phyloP scores from a whole-genome alignment of 2,113 vertebrate species.

The Colaptes auratus region DNA sequence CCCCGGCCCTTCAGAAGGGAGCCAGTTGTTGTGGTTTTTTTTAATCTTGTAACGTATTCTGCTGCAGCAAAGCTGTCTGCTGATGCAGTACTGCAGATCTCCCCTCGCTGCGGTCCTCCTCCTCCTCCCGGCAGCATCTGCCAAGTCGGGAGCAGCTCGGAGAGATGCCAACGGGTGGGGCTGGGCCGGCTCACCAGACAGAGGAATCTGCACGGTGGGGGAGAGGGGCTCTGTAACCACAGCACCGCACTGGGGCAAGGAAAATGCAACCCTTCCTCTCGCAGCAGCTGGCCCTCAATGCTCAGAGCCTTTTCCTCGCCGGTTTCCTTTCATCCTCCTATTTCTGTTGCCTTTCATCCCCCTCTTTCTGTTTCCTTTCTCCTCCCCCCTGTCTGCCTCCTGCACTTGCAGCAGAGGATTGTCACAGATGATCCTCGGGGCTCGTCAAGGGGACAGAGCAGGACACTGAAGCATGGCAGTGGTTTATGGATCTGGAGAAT shows the following conservation, averaged over 20 bases:
- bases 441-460: neutral
- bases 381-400: neutral
- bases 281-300: neutral
- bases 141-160: slow-evolving; percentile 52
- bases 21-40: neutral
- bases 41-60: neutral
- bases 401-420: neutral
- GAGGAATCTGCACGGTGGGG: slow-evolving; percentile 18
- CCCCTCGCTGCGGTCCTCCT: neutral
- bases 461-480: neutral
- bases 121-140: slow-evolving; percentile 34
- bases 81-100: slow-evolving; percentile 66
- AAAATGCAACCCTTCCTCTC: slow-evolving; percentile 5
- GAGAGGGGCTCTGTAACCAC: neutral
- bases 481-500: neutral
- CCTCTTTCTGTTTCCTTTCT: neutral
- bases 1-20: neutral
- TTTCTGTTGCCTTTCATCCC: too few relatives aligned
- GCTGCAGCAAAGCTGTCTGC: slow-evolving; percentile 48
- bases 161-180: slow-evolving; percentile 53
- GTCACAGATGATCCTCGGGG: neutral
- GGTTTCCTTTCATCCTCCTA: neutral
- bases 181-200: neutral
- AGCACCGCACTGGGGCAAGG: neutral
- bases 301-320: neutral